Base-by-base conservation (phyloP, 1,140 invertebrate genomes). In the Drosophila ambigua region DNA sequence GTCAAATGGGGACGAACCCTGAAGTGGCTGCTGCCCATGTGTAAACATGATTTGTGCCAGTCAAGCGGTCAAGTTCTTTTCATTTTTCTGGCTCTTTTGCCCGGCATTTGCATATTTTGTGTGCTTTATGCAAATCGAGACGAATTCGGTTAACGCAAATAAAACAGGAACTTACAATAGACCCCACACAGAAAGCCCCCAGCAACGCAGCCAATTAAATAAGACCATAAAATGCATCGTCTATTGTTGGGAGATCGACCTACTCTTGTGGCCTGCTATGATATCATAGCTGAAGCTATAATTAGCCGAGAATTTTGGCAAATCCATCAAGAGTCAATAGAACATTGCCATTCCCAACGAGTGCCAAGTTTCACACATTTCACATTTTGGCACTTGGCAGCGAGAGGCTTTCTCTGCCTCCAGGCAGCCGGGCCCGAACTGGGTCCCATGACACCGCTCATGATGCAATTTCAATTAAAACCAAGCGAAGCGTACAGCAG, bases 31-130 rank as follows among this genome's bases (percentile, higher is more conserved):
- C 74, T 76, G 71, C 57, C 69, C 60, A 83, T 83, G 79, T 88
- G 83, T 88, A 88, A 88, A 88, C 79, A 87, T 82, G 78, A 85
- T 85, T 85, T 85, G 74, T 82, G 82, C 69, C 74, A 80, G 61
- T 82, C 74, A 84, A 82, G 78, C 66, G 73, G 74, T 48, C 55
- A 77, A 64, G 68, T 65, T 77, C 73, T 65, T 61, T 53, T 68
- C 53, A 65, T 64, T 73, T 72, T 72, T 72, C 58, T 77, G 74
- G 63, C 57, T 77, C 73, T 64, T 52, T 59, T 57, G 50, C 28
- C 46, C 35, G 15, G 11, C 46, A 85, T 84, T 84, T 80, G 77
- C 81, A 85, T 85, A 85, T 80, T 80, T 80, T 68, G 63, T 77
- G 60, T 54, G 71, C 67, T 84, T 83, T 84, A 84, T 84, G 81